Evolutionary conservation across 2,888 invertebrate genomes (phyloP), one percentile per base, ranked within the genome.

Genomic region (Rosalia funebris): DNA sequence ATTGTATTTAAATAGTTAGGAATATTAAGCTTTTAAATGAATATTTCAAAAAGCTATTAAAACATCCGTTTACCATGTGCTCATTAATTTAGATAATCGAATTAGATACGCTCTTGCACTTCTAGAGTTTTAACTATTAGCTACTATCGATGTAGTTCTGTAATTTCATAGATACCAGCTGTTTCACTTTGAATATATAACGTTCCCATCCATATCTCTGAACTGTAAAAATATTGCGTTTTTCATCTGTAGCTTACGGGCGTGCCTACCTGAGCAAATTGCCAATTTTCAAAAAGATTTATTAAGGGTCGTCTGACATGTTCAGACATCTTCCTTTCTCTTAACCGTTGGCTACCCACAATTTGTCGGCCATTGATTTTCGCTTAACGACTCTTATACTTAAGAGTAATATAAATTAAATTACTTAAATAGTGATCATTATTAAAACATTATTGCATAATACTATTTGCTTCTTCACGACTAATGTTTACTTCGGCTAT

Each of bases 331-430:
- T n/a, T 11, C 10, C 11, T 34, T 34, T n/a, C 34, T 25, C 11
- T 11, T 34, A 34, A 34, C 3, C 34, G 34, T 34, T n/a, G 5
- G 34, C 34, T 34, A 34, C 34, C 5, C 34, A 34, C 34, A 34
- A 34, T 34, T 34, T 34, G 34, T 34, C 34, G 34, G 11, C 34
- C 34, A 34, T 34, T 34, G 34, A 34, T 34, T 34, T 34, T 34
- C 34, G 34, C 11, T 34, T 34, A 34, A 34, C 34, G 34, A 11
- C 34, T 34, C 34, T n/a, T 2, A 7, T 10, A 2, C 34, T 7
- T 34, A 34, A 7, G 7, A 10, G 5, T 7, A 2, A 3, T 34
- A 7, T n/a, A 34, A n/a, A 34, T 34, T 11, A 34, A 2, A 11
- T 34, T n/a, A 25, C 3, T 25, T 25, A 25, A 5, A 25, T 25